Evolutionary conservation across 2,113 vertebrate genomes (phyloP).

Genomic region (Sakesphorus luctuosus): DNA sequence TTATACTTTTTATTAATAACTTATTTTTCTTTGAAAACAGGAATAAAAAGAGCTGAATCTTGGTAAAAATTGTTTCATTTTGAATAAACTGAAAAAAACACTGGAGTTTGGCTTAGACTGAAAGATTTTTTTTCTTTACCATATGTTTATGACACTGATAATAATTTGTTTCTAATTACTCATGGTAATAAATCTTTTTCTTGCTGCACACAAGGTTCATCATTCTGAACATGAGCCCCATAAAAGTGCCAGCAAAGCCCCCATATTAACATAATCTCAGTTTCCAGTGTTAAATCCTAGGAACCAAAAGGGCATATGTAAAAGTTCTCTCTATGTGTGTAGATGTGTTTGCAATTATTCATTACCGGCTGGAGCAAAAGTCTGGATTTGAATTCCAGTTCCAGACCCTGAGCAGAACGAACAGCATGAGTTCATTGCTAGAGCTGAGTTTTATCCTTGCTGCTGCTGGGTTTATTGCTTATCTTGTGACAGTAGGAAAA

Average conservation of each 20-base stretch:
- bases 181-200: not conserved
- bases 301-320: conserved; percentile 11
- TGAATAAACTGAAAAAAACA: not conserved
- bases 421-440: not conserved
- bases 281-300: conserved; percentile 18
- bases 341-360: conserved; percentile 54
- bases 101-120: not conserved
- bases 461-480: not conserved
- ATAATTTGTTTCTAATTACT: conserved; percentile 48
- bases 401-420: not conserved
- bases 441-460: not conserved
- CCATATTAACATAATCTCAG: not conserved
- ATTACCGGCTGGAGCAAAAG: conserved; percentile 19
- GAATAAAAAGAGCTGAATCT: not conserved
- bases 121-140: not conserved
- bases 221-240: not conserved
- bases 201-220: not conserved
- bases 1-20: not conserved
- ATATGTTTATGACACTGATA: not conserved
- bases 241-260: not conserved
- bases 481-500: not conserved
- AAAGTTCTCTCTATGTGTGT: not conserved
- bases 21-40: not conserved
- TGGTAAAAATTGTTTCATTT: conserved; percentile 8
- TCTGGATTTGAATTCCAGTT: conserved; percentile 25